phyloP scores from a whole-genome alignment of 2,888 invertebrate genomes.

The Diarsia dahlii region DNA sequence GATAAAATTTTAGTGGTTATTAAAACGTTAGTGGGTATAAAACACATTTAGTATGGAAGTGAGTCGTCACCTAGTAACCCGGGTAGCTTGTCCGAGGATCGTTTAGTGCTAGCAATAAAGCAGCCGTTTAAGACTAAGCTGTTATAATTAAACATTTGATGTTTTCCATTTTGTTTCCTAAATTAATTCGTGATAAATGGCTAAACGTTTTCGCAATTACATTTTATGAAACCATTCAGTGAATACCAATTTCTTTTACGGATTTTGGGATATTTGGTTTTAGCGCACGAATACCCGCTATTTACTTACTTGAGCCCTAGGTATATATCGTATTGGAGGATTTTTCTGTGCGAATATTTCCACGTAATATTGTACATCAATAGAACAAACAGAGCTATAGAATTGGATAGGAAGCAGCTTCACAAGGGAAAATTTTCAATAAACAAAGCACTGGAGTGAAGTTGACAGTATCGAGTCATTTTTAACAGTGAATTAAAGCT shows the following conservation, averaged over 20 bases:
- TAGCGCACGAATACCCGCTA: background rate
- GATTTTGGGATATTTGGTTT: slow-evolving; percentile 12
- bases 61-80: slow-evolving; percentile 34
- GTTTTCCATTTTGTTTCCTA: slow-evolving; percentile 32
- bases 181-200: slow-evolving; percentile 40
- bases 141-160: slow-evolving; percentile 57
- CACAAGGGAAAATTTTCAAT: slow-evolving; percentile 27
- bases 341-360: slow-evolving; percentile 7
- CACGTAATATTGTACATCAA: slow-evolving; percentile 15
- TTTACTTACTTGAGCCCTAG: slow-evolving; percentile 6
- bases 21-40: slow-evolving; percentile 53
- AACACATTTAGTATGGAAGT: slow-evolving; percentile 41
- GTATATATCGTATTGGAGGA: slow-evolving; percentile 11
- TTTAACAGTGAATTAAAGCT: background rate
- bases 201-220: slow-evolving; percentile 10
- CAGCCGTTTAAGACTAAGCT: slow-evolving; percentile 43
- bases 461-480: slow-evolving; percentile 5
- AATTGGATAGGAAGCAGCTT: slow-evolving; percentile 1
- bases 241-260: slow-evolving; percentile 1
- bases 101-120: slow-evolving; percentile 49
- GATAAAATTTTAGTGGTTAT: slow-evolving; percentile 43
- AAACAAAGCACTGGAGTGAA: slow-evolving; percentile 6
- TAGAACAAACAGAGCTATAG: slow-evolving; percentile 18
- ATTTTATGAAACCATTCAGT: slow-evolving; percentile 23
- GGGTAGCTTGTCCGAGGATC: slow-evolving; percentile 35